phyloP scores from a whole-genome alignment of 1,140 invertebrate genomes.

The Drosophila kohkoa region DNA sequence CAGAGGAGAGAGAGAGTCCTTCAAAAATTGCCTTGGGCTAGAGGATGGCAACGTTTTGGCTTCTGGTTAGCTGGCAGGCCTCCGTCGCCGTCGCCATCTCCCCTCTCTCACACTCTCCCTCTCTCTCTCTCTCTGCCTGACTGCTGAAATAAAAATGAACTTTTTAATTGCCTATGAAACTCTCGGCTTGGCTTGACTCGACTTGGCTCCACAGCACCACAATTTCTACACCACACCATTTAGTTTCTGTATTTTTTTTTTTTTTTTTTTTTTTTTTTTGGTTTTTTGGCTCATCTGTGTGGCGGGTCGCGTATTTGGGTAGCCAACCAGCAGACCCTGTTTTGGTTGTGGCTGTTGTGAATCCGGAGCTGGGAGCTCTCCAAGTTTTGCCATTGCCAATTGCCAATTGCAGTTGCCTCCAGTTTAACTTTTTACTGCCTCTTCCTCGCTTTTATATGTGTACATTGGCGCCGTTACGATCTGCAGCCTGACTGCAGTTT shows the following conservation, averaged over 20 bases:
- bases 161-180: conserved; percentile 83
- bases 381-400: not conserved
- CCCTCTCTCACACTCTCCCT: not conserved
- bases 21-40: conserved; percentile 18
- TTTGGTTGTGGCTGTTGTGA: not conserved
- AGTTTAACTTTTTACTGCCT: not conserved
- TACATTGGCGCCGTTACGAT: conserved; percentile 69
- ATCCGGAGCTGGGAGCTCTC: not conserved
- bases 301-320: conserved; percentile 64
- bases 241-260: not conserved
- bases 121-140: not conserved
- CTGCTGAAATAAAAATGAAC: conserved; percentile 71
- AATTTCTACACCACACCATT: conserved; percentile 1
- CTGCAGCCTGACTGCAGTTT: conserved; percentile 4
- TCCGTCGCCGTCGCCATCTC: not conserved
- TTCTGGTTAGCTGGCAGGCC: conserved; percentile 37
- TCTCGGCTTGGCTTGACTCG: conserved; percentile 6
- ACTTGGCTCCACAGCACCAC: not conserved
- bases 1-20: conserved; percentile 3
- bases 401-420: not conserved
- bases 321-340: conserved; percentile 36
- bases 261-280: no score
- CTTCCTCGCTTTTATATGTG: conserved; percentile 65
- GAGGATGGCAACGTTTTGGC: conserved; percentile 27
- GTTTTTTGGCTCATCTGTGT: conserved; percentile 20